A percentile compares a stretch with the other conserved stretches of the same genome.
These are phyloP conservation scores for Ramphastos sulfuratus DNA, from an alignment of 2,113 vertebrate genomes.

Conservation along the genomic window DNA sequence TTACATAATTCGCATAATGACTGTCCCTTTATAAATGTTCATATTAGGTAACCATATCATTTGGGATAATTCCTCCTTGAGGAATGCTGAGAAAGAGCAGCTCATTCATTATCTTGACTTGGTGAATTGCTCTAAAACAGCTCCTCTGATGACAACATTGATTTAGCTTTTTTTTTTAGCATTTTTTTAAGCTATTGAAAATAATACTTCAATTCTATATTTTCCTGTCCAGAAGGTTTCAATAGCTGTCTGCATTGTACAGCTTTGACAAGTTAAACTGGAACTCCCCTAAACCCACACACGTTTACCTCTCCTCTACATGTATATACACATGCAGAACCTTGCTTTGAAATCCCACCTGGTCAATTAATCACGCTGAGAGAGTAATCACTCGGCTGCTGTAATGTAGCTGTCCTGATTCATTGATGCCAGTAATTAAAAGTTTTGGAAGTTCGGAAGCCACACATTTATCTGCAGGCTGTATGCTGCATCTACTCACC, in stretches of 20 bases:
- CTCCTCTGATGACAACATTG: constrained; percentile 35
- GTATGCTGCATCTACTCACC: not conserved
- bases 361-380: constrained; percentile 10
- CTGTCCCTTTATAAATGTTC: constrained; percentile 65
- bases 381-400: not conserved
- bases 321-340: not conserved
- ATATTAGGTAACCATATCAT: constrained; percentile 57
- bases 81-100: constrained; percentile 37
- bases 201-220: constrained; percentile 12
- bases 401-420: not conserved
- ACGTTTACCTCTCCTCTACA: not conserved
- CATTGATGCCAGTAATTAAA: not conserved
- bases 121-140: constrained; percentile 56
- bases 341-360: not conserved
- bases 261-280: not conserved
- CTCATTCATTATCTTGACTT: constrained; percentile 65
- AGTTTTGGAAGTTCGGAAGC: not conserved
- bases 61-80: constrained; percentile 59
- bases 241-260: not conserved
- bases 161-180: constrained; percentile 50
- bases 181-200: constrained; percentile 52
- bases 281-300: not conserved
- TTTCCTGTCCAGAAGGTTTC: not conserved
- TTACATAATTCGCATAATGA: constrained; percentile 62
- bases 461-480: not conserved